Evolutionary conservation across 1,140 invertebrate genomes (phyloP).

Genomic region (Schlechtendalia chinensis): DNA sequence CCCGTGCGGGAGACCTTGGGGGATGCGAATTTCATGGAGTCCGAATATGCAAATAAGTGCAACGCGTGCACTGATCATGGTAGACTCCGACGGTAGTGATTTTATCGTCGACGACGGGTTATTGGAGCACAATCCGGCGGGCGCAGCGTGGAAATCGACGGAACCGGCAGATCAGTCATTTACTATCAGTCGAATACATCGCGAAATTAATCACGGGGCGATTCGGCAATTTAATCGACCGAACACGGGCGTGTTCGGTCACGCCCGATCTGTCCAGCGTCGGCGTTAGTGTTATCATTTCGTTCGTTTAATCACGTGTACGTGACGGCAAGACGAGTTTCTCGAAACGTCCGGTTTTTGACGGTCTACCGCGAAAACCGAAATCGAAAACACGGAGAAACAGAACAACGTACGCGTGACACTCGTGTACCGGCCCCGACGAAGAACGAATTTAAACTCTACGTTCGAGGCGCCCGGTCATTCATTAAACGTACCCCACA

Average conservation of each 20-base stretch:
- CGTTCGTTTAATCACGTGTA: conserved; percentile 18
- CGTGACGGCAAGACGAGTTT: not conserved
- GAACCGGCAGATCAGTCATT: not conserved
- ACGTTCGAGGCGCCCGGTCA: not conserved
- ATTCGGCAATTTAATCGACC: conserved; percentile 33
- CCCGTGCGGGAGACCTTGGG: not conserved
- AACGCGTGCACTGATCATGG: conserved; percentile 10
- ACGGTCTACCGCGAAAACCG: not conserved
- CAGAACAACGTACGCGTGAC: not conserved
- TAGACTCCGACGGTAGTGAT: not conserved
- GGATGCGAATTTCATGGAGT: not conserved
- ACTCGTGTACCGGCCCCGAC: not conserved
- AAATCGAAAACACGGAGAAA: not conserved
- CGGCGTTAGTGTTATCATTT: not conserved
- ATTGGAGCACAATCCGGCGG: not conserved
- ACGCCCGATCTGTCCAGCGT: conserved; percentile 8
- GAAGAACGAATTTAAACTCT: no score
- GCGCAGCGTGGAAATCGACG: not conserved
- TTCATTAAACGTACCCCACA: no score
- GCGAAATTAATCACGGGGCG: conserved; percentile 23
- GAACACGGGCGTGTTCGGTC: conserved; percentile 23
- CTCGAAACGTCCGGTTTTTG: not conserved
- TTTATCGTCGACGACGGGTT: not conserved
- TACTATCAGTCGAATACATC: conserved; percentile 1
- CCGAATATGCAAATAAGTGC: not conserved